Evolutionary conservation across 2,888 invertebrate species (phyloP), one percentile per base, ranked within the genome.

Genomic region (Xanthorhoe designata): DNA sequence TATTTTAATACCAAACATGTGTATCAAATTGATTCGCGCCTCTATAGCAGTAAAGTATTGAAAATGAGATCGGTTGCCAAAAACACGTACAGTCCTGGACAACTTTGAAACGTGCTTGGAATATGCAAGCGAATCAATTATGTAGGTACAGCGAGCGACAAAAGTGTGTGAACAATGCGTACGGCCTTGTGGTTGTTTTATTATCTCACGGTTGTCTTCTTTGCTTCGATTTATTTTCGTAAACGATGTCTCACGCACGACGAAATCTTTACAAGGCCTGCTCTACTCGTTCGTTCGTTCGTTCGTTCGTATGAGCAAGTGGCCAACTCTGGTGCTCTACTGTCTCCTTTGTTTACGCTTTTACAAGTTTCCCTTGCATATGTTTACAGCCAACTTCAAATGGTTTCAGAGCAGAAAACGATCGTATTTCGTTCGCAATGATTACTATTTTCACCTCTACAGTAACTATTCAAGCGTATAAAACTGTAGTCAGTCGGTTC

Each of bases 51-150:
- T 66, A 66, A 67, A 83, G 81, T 86, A 86, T 86, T 78, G 83
- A 81, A 55, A 68, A 68, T 74, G 76, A 78, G 82, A 85, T 84
- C 78, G 71, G 67, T 72, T 76, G 71, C 72, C 70, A 74, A 73
- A 57, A 77, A 76, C 80, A 82, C 83, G 83, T 81, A 78, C 55
- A 69, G 63, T 64, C 75, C 73, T 80, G 81, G 82, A 81, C 81
- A 85, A 87, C 81, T 85, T 75, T 64, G 56, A 75, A 75, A 89
- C 91, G 92, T 91, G 92, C 86, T 76, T 68, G 66, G 91, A 89
- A 87, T 82, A 78, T 64, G 69, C 78, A 73, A 78, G 79, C 61
- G 63, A 78, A 77, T 78, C 74, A 71, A 72, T 72, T 71, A 73
- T 74, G 67, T n/a, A n/a, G n/a, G n/a, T 66, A 68, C 62, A 67